Base-by-base conservation (phyloP, 2,797 vertebrate species). In the Glossophaga mutica region DNA sequence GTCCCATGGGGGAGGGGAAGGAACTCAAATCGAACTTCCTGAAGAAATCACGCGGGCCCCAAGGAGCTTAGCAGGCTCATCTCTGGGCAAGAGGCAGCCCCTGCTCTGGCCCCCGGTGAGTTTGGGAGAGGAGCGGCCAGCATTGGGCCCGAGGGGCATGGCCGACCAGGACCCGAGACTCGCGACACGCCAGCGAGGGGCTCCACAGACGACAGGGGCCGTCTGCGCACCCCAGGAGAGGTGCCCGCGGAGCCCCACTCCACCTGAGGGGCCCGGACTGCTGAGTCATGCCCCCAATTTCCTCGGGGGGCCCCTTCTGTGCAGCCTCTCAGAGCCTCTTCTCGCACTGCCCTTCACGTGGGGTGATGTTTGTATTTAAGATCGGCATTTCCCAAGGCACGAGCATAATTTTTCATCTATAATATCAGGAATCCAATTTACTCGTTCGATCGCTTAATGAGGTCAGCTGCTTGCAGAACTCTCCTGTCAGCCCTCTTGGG, bases 351-450 rank as follows among this genome's bases (percentile, higher is more conserved):
- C 88, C 71, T 62, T 52, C 42, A 0, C 21, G 94, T 48, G 73
- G 83, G 50, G 76, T 88, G 78, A 96, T 70, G 50, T 59, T 88
- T 83, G 86, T 62, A 21, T 70, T 85, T 68, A 85, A n/a, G 68
- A 19, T 32, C 10, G 21, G 82, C 86, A 6, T 71, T 85, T 81
- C 48, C 77, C 70, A 96, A 68, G 87, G 57, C 76, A 32, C 76
- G 92, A 55, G 95, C 95, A 85, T 94, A 86, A 92, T 91, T 97
- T 95, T 91, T 78, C 92, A 97, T 97, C 90, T 96, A 73, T 84
- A 39, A n/a, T 18, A 88, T 82, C 59, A 78, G 24, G 83, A 88
- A 94, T 95, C 88, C 62, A 94, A 86, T 92, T 92, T 91, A 21
- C 52, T 78, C 26, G 2, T 71, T 79, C 19, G 2, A 15, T 29